phyloP scores from a whole-genome alignment of 2,797 vertebrate genomes.

The Nothura maculosa region DNA sequence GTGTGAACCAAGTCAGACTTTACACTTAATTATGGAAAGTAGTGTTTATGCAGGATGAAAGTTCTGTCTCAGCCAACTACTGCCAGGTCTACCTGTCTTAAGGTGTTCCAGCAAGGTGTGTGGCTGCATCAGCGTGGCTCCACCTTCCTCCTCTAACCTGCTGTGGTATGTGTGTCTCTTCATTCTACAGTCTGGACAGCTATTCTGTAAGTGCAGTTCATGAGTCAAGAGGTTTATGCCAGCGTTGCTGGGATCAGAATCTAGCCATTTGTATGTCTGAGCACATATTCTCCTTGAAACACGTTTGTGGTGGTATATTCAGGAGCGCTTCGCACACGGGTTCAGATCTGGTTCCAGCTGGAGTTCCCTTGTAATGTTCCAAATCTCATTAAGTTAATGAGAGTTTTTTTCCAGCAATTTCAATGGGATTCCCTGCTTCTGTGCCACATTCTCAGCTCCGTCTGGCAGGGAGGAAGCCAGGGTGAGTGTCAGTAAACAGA shows the following conservation, averaged over 20 bases:
- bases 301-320: conserved; percentile 49
- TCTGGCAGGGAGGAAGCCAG: accelerated
- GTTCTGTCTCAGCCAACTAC: conserved; percentile 15
- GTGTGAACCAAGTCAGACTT: conserved; percentile 46
- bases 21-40: conserved; percentile 60
- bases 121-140: conserved; percentile 27
- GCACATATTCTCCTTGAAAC: conserved; percentile 62
- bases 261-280: conserved; percentile 72
- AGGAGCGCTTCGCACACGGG: conserved; percentile 49
- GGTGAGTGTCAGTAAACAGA: not conserved
- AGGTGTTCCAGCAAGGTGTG: conserved; percentile 67
- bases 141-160: conserved; percentile 49
- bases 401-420: conserved; percentile 62
- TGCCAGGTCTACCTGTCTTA: conserved; percentile 63
- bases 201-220: conserved; percentile 44
- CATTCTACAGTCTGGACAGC: conserved; percentile 62
- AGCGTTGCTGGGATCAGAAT: conserved; percentile 45
- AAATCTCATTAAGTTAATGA: conserved; percentile 75
- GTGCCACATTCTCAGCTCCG: conserved; percentile 7
- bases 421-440: conserved; percentile 72
- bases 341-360: conserved; percentile 73
- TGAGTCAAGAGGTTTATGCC: conserved; percentile 34
- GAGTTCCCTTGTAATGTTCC: conserved; percentile 72
- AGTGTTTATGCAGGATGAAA: conserved; percentile 67
- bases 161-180: conserved; percentile 47